Base-by-base conservation (phyloP, 2,113 vertebrate species). In the Pontoporia blainvillei region DNA sequence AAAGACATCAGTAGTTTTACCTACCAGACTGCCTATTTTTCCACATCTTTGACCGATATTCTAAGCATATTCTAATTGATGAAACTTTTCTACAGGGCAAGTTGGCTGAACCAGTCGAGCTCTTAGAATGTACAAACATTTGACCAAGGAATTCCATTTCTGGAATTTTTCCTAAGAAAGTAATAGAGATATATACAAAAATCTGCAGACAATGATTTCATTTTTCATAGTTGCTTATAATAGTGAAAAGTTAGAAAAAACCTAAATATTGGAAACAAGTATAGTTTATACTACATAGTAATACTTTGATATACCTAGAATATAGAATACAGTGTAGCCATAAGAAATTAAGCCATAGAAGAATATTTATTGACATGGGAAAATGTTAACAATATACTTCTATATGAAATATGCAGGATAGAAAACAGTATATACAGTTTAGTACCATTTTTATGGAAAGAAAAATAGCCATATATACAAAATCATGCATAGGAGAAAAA, bases 381-480 rank as follows among this genome's bases (percentile, higher is more conserved):
- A 96, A 96, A 98, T 96, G 93, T 93, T 96, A 95, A 96, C 96
- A 97, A 97, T 97, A 97, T 97, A 96, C 79, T 82, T 96, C 93
- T 97, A 97, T 97, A 97, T 96, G 97, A 98, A 98, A 98, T 97
- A 94, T 92, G 85, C 64, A 90, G 75, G 59, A 84, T 97, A 98
- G 84, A 97, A 97, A 97, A 97, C 95, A 97, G 83, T 97, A 97
- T 97, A 96, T 97, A 97, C 91, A 97, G 21, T 89, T 95, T 96
- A 96, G 95, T 97, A 96, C 59, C 73, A 94, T 75, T 92, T 97
- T 81, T 95, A 76, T 96, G 95, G 57, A 86, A 97, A 96, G 89
- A 97, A 98, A 95, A 98, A 97, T 97, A 97, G 87, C 92, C 91
- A 92, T 96, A 97, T 96, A 85, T 97, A 98, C 86, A 97, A 97